Percentiles rank a stretch among this genome's conserved stretches.
These are phyloP conservation scores for Dromius quadrimaculatus DNA, from an alignment of 2,888 invertebrate genomes.

Conservation along the genomic window DNA sequence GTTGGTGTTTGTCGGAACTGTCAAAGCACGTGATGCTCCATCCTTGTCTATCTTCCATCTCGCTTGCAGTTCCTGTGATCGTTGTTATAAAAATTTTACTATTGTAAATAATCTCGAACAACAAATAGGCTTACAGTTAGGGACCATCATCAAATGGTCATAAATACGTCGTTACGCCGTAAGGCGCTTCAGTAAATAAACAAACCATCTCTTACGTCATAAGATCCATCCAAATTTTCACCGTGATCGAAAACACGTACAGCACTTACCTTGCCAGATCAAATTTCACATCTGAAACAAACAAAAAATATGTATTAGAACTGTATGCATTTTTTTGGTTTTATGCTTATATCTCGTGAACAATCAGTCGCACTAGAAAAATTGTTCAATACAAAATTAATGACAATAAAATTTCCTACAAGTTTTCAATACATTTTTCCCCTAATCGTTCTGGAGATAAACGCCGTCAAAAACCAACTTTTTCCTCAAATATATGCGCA, in stretches of 20 bases:
- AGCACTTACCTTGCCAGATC: slow-evolving; percentile 21
- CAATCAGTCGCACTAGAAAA: too few relatives aligned
- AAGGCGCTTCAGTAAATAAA: slow-evolving; percentile 32
- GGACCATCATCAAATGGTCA: slow-evolving; percentile 28
- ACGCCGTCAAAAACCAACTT: too few relatives aligned
- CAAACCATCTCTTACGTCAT: slow-evolving; percentile 21
- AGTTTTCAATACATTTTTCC: too few relatives aligned
- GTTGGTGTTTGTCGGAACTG: neutral
- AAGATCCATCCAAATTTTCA: neutral
- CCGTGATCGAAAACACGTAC: neutral
- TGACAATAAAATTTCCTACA: too few relatives aligned
- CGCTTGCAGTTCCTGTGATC: slow-evolving; percentile 22
- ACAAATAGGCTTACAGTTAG: slow-evolving; percentile 48
- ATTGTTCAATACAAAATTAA: too few relatives aligned
- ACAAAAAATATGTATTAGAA: too few relatives aligned
- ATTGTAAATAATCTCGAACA: slow-evolving; percentile 51
- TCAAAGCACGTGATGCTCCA: slow-evolving; percentile 7
- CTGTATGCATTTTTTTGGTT: too few relatives aligned
- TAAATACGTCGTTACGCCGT: slow-evolving; percentile 30
- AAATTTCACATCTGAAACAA: slow-evolving; percentile 15
- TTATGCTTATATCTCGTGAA: too few relatives aligned
- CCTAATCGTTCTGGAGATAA: too few relatives aligned
- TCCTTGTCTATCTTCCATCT: slow-evolving; percentile 10
- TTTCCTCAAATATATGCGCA: too few relatives aligned
- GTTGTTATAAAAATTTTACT: slow-evolving; percentile 51